These are phyloP conservation scores for Tretioscincus oriximinensis DNA, from an alignment of 2,113 vertebrate genomes.

Conservation along the genomic window DNA sequence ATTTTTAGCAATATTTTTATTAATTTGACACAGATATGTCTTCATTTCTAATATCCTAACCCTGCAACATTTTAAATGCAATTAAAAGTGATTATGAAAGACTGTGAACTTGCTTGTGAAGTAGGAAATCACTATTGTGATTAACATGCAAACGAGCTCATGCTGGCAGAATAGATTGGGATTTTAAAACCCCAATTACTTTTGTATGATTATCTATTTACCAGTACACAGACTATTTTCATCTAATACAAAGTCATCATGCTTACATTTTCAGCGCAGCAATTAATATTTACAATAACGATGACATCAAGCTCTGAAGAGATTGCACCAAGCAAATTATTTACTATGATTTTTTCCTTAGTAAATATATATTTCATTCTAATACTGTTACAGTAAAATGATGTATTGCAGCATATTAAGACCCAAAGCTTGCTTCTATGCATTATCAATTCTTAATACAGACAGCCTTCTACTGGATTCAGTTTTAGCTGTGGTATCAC, in stretches of 20 bases:
- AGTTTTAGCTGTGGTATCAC: constrained; percentile 62
- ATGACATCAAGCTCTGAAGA: constrained; percentile 78
- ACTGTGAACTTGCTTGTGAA: constrained; percentile 94
- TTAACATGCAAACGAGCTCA: constrained; percentile 99
- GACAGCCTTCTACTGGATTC: constrained; percentile 45
- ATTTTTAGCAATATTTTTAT: constrained; percentile 82
- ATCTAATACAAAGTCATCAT: constrained; percentile 85
- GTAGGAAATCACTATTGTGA: constrained; percentile 96
- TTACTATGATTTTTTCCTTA: constrained; percentile 50
- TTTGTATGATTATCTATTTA: constrained; percentile 99
- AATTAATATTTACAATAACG: constrained; percentile 84
- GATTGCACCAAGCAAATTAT: constrained; percentile 68
- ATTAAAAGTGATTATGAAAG: constrained; percentile 99
- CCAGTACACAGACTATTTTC: constrained; percentile 99
- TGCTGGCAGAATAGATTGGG: constrained; percentile 99
- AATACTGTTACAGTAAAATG: constrained; percentile 56
- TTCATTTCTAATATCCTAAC: constrained; percentile 98
- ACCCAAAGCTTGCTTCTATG: constrained; percentile 49
- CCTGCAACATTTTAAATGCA: constrained; percentile 99
- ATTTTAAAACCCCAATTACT: constrained; percentile 99
- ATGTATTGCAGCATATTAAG: constrained; percentile 49
- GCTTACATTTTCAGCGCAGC: constrained; percentile 82
- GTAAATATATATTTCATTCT: constrained; percentile 67
- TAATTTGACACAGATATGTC: constrained; percentile 99
- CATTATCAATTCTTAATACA: constrained; percentile 52